Conservation (phyloP, 2,888 invertebrate genomes). For the Chirona hameri region DNA sequence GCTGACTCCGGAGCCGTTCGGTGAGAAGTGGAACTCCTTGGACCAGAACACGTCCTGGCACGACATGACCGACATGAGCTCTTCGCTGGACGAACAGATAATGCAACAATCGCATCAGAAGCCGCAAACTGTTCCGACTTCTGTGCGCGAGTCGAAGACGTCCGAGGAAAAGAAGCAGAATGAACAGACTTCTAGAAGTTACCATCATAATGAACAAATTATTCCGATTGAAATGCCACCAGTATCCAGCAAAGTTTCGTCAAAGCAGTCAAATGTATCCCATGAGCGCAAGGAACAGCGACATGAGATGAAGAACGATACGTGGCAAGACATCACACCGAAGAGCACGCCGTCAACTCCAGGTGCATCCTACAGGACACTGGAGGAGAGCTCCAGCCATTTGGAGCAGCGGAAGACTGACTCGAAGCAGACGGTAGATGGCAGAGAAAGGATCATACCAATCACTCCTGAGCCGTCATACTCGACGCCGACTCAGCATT, state of each 20-base stretch:
- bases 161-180: not conserved
- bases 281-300: not conserved
- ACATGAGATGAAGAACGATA: not conserved
- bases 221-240: not conserved
- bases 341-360: not conserved
- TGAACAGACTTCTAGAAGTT: not conserved
- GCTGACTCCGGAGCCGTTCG: not conserved
- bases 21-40: not conserved
- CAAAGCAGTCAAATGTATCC: not conserved
- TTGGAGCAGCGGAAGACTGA: not conserved
- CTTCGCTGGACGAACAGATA: not conserved
- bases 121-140: not conserved
- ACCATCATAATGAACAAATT: not conserved
- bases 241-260: not conserved
- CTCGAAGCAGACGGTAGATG: not conserved
- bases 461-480: not conserved
- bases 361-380: no score
- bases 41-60: not conserved
- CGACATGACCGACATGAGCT: not conserved
- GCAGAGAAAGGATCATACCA: not conserved
- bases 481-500: not conserved
- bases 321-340: not conserved
- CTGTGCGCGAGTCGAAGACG: not conserved
- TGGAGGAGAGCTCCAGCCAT: not conserved
- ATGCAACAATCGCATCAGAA: no score